Conservation (phyloP, 1,140 invertebrate genomes). For the Scaptomyza hsui region DNA sequence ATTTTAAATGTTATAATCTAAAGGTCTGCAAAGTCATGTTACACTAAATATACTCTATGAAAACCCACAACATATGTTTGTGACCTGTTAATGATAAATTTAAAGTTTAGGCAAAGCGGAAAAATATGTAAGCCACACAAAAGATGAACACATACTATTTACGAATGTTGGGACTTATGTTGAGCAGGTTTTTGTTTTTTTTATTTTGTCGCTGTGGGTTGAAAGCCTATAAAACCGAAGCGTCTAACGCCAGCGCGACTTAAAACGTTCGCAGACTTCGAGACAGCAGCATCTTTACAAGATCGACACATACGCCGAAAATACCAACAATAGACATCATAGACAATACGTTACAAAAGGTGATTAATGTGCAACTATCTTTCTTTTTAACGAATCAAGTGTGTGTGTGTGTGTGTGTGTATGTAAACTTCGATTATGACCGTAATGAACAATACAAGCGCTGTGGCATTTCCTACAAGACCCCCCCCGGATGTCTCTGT, state of each 20-base stretch:
- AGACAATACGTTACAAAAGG: slow-evolving; percentile 42
- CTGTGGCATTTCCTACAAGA: background rate
- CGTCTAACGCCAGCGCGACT: slow-evolving; percentile 48
- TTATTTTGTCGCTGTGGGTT: slow-evolving; percentile 5
- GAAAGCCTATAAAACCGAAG: slow-evolving; percentile 58
- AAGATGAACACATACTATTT: slow-evolving; percentile 38
- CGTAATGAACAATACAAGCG: slow-evolving; percentile 14
- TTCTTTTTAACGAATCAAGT: background rate
- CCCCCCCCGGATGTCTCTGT: background rate
- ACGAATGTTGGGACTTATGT: slow-evolving; percentile 12
- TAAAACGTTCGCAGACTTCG: slow-evolving; percentile 48
- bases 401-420: slow-evolving; percentile 21
- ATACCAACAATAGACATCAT: slow-evolving; percentile 9
- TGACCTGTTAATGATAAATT: slow-evolving; percentile 10
- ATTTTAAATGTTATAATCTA: no score
- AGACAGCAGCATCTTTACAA: slow-evolving; percentile 46
- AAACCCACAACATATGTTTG: background rate
- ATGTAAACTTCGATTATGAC: background rate
- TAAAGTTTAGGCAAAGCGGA: slow-evolving; percentile 15
- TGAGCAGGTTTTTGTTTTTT: slow-evolving; percentile 43
- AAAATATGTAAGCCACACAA: slow-evolving; percentile 4
- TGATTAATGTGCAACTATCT: slow-evolving; percentile 46
- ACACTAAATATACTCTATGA: background rate
- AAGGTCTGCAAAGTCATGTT: background rate
- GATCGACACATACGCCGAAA: slow-evolving; percentile 12